Evolutionary conservation across 2,888 invertebrate species (phyloP), one percentile per base, ranked within the genome.

Genomic region (Petrolisthes manimaculis): DNA sequence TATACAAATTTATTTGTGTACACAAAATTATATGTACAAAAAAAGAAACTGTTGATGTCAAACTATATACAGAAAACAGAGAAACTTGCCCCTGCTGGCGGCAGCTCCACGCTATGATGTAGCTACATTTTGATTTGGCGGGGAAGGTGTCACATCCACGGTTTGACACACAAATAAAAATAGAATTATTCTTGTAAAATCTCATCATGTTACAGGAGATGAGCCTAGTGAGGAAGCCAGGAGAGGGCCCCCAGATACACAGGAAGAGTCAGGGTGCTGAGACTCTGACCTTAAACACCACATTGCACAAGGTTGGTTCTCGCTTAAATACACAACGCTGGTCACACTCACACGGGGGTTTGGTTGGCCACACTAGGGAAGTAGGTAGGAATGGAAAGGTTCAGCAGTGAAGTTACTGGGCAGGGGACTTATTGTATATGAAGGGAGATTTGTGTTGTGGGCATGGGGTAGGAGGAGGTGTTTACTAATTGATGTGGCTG

Each of bases 21-120:
- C 88, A 88, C 88, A 88, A 86, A 87, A 83, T 84, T 56, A 88
- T 84, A 84, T 88, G 84, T 88, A 88, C 88, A 88, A 84, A 88
- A 81, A 81, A 84, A n/a, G 71, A 82, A 82, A 67, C 37, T 37
- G 67, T 51, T 75, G 75, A 75, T 56, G 75, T 78, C 78, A 79
- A 79, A 74, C 80, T 86, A 86, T 86, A 18, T 86, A 81, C 86
- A 86, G 74, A 81, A 78, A 56, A 86, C 67, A 81, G 56, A 55
- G 24, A 79, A 53, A 53, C 21, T 71, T 55, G n/a, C 24, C 84
- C 84, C 56, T 21, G 77, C 53, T 53, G n/a, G n/a, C 12, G 77
- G 75, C 84, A 84, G 84, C 77, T 55, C 56, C 21, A 78, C 55
- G 61, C 75, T 83, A 75, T 74, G 71, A 51, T 24, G 67, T 81